Percentiles rank a stretch among this genome's conserved stretches.
These are phyloP conservation scores for Malurus elegans DNA, from an alignment of 2,113 vertebrate genomes.

Conservation along the genomic window DNA sequence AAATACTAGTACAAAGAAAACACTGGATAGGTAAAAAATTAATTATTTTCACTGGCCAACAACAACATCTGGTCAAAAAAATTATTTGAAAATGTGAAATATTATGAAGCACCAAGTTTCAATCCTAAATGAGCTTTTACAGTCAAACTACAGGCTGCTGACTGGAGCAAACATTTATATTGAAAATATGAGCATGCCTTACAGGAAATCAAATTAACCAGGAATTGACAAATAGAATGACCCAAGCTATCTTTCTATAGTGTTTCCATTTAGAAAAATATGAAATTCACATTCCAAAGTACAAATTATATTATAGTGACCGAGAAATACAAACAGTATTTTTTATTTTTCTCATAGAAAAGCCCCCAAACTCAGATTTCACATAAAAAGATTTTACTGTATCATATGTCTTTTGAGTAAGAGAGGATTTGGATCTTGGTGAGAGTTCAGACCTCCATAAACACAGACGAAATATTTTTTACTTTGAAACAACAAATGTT, in stretches of 20 bases:
- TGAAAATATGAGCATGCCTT: not conserved
- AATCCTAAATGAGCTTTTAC: not conserved
- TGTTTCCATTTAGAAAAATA: not conserved
- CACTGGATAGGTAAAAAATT: not conserved
- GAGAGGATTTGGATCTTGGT: not conserved
- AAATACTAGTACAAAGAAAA: not conserved
- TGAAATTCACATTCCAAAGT: not conserved
- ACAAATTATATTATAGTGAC: not conserved
- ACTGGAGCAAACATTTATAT: not conserved
- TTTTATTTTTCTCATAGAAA: not conserved
- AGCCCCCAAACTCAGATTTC: not conserved
- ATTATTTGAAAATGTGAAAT: not conserved
- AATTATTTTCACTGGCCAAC: not conserved
- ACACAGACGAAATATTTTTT: not conserved
- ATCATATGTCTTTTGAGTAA: not conserved
- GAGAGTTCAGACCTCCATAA: not conserved
- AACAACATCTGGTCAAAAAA: not conserved
- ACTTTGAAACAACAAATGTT: not conserved
- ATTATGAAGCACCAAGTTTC: not conserved
- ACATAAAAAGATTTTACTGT: not conserved
- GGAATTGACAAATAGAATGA: not conserved
- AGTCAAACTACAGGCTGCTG: not conserved
- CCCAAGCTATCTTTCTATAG: not conserved
- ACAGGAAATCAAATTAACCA: not conserved
- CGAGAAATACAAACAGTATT: not conserved